Evolutionary conservation across 2,888 invertebrate genomes (phyloP).

Genomic region (Herminia tarsipennalis): DNA sequence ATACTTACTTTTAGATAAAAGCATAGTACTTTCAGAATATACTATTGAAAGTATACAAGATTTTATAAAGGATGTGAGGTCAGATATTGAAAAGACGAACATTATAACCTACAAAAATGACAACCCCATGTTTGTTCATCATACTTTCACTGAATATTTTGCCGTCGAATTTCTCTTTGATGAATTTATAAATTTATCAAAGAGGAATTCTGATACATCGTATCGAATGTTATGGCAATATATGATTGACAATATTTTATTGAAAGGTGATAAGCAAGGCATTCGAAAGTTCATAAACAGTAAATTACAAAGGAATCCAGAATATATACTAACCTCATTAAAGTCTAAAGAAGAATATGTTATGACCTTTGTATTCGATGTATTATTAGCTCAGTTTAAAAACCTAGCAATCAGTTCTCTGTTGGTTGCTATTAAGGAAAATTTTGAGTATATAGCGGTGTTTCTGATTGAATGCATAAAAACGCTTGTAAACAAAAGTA

Average conservation of each 20-base stretch:
- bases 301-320: slow-evolving; percentile 10
- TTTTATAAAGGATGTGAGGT: slow-evolving; percentile 6
- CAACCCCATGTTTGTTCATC: slow-evolving; percentile 27
- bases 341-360: background rate
- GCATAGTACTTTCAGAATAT: slow-evolving; percentile 7
- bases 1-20: slow-evolving; percentile 8
- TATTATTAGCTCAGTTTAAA: slow-evolving; percentile 32
- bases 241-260: slow-evolving; percentile 14
- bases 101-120: slow-evolving; percentile 19
- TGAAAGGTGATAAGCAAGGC: background rate
- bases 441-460: background rate
- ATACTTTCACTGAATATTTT: slow-evolving; percentile 34
- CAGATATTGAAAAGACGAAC: slow-evolving; percentile 25
- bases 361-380: slow-evolving; percentile 1
- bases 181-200: slow-evolving; percentile 10
- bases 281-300: slow-evolving; percentile 13
- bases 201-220: slow-evolving; percentile 3
- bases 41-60: slow-evolving; percentile 7
- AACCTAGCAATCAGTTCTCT: slow-evolving; percentile 4
- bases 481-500: background rate
- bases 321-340: slow-evolving; percentile 6
- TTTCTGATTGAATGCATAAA: slow-evolving; percentile 10
- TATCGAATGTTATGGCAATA: slow-evolving; percentile 9
- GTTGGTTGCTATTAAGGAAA: background rate
- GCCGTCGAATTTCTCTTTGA: slow-evolving; percentile 25